Conservation (phyloP, 30 jellyfish, hydroid and myxozoan genomes). For the Catostylus mosaicus region DNA sequence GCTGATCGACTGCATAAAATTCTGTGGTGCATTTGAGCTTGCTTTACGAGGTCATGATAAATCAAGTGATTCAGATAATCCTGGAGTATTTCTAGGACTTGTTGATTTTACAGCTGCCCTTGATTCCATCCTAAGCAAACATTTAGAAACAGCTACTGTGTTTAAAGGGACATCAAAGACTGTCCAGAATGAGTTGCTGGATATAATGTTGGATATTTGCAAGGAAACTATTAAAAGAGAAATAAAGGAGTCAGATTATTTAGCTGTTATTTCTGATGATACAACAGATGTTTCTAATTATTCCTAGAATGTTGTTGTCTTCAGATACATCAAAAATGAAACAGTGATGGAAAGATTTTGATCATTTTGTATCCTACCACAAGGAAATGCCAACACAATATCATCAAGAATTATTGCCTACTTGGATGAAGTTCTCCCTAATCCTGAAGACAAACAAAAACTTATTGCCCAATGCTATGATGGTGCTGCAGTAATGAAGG, state of each 20-base stretch:
- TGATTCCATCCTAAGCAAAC: constrained; percentile 42
- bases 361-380: constrained; percentile 41
- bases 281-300: constrained; percentile 58
- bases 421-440: constrained; percentile 42
- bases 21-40: constrained; percentile 58
- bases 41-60: constrained; percentile 75
- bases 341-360: constrained; percentile 38
- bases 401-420: constrained; percentile 18
- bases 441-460: constrained; percentile 11
- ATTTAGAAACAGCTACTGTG: constrained; percentile 31
- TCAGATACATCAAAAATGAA: constrained; percentile 16
- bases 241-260: constrained; percentile 24
- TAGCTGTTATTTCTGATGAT: constrained; percentile 67
- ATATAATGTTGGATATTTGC: constrained; percentile 34
- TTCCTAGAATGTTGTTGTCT: constrained; percentile 63
- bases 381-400: constrained; percentile 28
- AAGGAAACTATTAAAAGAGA: constrained; percentile 13
- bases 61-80: constrained; percentile 40
- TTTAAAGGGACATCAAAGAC: constrained; percentile 66
- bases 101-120: constrained; percentile 15
- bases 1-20: constrained; percentile 61
- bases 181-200: constrained; percentile 59
- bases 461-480: constrained; percentile 49
- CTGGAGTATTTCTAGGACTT: constrained; percentile 67
- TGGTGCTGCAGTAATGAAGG: constrained; percentile 52